Evolutionary conservation across 2,113 vertebrate genomes (phyloP).

Genomic region (Daphoenositta chrysoptera): DNA sequence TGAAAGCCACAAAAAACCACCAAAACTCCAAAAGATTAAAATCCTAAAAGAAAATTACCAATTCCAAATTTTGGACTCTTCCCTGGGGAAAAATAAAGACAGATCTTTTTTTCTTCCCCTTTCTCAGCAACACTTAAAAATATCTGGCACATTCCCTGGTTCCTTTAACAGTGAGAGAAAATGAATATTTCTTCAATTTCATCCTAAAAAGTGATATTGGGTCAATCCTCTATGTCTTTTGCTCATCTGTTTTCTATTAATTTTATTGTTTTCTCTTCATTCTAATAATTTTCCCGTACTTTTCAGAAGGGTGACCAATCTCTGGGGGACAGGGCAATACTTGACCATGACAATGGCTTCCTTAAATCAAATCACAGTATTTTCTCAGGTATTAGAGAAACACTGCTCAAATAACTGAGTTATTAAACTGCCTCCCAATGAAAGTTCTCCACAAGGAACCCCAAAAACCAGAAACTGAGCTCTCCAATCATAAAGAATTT

Average conservation of each 20-base stretch:
- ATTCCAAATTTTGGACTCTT: background rate
- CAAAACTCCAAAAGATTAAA: background rate
- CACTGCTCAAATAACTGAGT: background rate
- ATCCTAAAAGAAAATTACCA: background rate
- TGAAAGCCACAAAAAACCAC: fast-evolving
- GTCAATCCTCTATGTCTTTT: background rate
- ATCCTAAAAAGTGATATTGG: background rate
- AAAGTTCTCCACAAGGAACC: background rate
- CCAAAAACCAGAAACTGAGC: background rate
- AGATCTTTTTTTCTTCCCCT: background rate
- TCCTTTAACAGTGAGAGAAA: background rate
- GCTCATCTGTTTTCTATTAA: background rate
- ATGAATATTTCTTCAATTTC: background rate
- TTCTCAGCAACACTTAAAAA: background rate
- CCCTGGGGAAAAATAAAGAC: background rate
- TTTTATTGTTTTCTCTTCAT: background rate
- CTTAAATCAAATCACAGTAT: background rate
- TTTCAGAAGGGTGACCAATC: fast-evolving
- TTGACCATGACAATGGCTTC: background rate
- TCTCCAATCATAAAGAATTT: background rate
- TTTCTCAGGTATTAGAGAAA: background rate
- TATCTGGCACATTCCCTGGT: background rate
- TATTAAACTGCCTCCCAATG: background rate
- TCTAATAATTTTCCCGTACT: background rate
- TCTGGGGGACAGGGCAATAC: background rate